Evolutionary conservation across 2,113 vertebrate genomes (phyloP).

Genomic region (Suricata suricatta): DNA sequence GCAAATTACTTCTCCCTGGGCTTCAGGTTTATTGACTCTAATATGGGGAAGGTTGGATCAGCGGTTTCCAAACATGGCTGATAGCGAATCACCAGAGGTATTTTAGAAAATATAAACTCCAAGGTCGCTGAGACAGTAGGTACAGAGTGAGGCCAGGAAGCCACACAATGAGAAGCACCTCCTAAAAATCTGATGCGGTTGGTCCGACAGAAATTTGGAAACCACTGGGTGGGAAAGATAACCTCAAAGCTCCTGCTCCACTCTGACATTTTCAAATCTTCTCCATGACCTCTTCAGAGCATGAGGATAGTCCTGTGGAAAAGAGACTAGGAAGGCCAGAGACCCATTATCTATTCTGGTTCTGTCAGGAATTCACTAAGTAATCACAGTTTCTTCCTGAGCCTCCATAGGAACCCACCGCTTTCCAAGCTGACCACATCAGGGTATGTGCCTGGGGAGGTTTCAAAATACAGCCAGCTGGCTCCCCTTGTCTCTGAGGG

Average conservation of each 20-base stretch:
- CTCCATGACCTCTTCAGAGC: background rate
- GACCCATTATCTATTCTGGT: background rate
- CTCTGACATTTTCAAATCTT: background rate
- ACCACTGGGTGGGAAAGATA: background rate
- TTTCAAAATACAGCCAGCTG: background rate
- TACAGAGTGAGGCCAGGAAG: background rate
- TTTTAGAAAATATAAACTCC: background rate
- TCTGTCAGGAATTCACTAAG: background rate
- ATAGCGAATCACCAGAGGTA: background rate
- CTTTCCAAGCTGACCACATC: background rate
- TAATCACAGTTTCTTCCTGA: background rate
- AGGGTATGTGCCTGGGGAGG: background rate
- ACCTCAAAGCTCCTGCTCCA: background rate
- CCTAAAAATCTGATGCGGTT: accelerated
- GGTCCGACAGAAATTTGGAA: background rate
- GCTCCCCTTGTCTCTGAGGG: background rate
- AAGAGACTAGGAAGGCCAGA: background rate
- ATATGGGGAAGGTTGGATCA: background rate
- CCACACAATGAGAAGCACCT: background rate
- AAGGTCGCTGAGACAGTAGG: background rate
- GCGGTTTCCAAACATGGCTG: background rate
- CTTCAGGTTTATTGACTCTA: background rate
- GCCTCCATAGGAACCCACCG: no score
- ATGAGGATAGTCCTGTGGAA: background rate
- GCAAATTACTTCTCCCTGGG: background rate